phyloP scores from a whole-genome alignment of 2,888 invertebrate species.

The Watsonalla binaria region DNA sequence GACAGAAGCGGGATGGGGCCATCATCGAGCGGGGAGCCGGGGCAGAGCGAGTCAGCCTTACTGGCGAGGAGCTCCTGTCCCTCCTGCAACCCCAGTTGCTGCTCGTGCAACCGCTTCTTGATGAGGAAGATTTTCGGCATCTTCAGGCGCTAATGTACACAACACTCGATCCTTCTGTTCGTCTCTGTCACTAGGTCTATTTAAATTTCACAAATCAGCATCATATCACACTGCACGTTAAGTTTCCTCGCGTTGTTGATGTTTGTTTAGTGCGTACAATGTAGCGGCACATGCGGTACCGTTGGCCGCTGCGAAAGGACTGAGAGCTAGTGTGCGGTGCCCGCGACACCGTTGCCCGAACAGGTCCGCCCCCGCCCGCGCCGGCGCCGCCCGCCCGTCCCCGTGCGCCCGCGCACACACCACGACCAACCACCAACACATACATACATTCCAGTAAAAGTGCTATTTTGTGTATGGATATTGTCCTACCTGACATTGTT shows the following conservation, averaged over 20 bases:
- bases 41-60: slow-evolving; percentile 81
- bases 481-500: slow-evolving; percentile 34
- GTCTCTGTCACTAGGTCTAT: slow-evolving; percentile 65
- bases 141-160: slow-evolving; percentile 58
- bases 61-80: slow-evolving; percentile 85
- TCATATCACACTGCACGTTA: slow-evolving; percentile 72
- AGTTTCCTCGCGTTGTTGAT: slow-evolving; percentile 66
- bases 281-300: slow-evolving; percentile 75
- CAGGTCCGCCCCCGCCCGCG: slow-evolving; percentile 73
- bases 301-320: slow-evolving; percentile 76
- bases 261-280: slow-evolving; percentile 63
- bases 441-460: slow-evolving; percentile 69
- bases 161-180: slow-evolving; percentile 67
- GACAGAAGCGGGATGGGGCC: slow-evolving; percentile 82
- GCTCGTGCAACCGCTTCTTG: slow-evolving; percentile 94
- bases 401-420: slow-evolving; percentile 49
- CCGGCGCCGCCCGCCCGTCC: slow-evolving; percentile 51
- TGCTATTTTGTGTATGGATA: slow-evolving; percentile 57
- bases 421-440: slow-evolving; percentile 31
- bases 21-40: slow-evolving; percentile 76
- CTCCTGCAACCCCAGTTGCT: slow-evolving; percentile 90
- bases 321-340: slow-evolving; percentile 71
- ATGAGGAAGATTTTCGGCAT: slow-evolving; percentile 97
- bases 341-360: slow-evolving; percentile 74
- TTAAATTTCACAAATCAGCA: slow-evolving; percentile 64